Percentiles rank a stretch among this genome's conserved stretches.
Conservation (phyloP, 2,888 invertebrate species). For the Pachymerium ferrugineum region DNA sequence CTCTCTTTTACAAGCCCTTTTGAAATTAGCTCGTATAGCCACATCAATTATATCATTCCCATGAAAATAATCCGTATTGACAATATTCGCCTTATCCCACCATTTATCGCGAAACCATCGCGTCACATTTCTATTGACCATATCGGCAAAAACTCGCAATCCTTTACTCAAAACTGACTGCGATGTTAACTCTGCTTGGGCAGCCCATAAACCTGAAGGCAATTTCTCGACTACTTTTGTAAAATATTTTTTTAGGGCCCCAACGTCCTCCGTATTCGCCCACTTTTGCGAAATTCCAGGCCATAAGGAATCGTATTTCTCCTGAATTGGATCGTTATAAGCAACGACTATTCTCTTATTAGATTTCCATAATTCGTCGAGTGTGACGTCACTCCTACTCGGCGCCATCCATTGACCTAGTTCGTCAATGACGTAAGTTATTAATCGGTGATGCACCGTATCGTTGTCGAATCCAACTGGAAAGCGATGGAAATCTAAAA, state of each 20-base stretch:
- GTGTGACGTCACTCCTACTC: conserved; percentile 53
- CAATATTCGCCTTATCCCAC: conserved; percentile 52
- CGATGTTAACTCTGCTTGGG: no score
- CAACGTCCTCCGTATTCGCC: neutral
- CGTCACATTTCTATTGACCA: conserved; percentile 64
- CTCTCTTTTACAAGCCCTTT: no score
- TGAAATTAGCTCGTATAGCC: conserved; percentile 49
- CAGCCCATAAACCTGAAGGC: no score
- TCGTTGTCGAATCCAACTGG: conserved; percentile 57
- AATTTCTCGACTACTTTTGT: no score
- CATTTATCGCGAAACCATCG: conserved; percentile 56
- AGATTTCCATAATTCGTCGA: conserved; percentile 56
- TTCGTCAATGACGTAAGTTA: conserved; percentile 55
- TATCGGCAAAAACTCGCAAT: conserved; percentile 60
- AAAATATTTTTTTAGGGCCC: no score
- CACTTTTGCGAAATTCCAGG: neutral
- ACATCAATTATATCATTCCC: conserved; percentile 52
- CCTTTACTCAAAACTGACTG: conserved; percentile 60
- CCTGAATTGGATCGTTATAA: conserved; percentile 55
- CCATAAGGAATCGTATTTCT: neutral
- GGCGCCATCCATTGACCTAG: conserved; percentile 57
- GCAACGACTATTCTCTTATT: conserved; percentile 57
- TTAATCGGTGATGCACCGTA: conserved; percentile 54
- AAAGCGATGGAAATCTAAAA: conserved; percentile 77
- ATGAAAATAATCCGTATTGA: conserved; percentile 53